phyloP scores from a whole-genome alignment of 2,113 vertebrate genomes.

The Salvator merianae region DNA sequence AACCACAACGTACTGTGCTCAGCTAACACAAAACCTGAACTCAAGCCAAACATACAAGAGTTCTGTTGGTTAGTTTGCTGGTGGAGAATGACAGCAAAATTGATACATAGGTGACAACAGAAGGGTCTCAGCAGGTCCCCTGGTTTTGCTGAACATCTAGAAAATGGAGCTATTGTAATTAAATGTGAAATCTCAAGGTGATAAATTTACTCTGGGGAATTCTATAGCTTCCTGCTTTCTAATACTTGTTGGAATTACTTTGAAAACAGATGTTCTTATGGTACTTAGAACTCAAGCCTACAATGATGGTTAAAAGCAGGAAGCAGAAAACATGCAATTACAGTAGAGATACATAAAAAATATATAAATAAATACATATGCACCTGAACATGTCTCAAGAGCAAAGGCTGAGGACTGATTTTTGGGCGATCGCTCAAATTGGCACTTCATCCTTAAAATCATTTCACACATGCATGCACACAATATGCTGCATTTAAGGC shows the following conservation, averaged over 20 bases:
- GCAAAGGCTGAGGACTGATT: constrained; percentile 10
- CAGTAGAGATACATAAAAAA: constrained; percentile 5
- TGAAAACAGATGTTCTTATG: constrained; percentile 54
- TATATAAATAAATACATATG: constrained; percentile 13
- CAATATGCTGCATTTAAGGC: constrained; percentile 39
- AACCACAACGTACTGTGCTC: constrained; percentile 11
- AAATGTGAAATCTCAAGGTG: constrained; percentile 25
- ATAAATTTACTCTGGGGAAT: constrained; percentile 27
- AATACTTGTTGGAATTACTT: constrained; percentile 32
- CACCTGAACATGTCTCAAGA: constrained; percentile 11
- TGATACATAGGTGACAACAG: constrained; percentile 25
- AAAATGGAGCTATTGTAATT: background rate
- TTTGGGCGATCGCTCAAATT: constrained; percentile 42
- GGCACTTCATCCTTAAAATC: constrained; percentile 45
- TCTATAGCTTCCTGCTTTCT: constrained; percentile 27
- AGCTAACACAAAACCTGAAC: background rate
- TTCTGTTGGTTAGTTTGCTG: background rate
- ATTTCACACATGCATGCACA: constrained; percentile 14
- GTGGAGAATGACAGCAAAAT: constrained; percentile 20
- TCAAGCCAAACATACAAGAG: background rate
- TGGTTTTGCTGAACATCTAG: constrained; percentile 25
- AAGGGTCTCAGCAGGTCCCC: constrained; percentile 23
- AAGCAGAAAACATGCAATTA: constrained; percentile 19
- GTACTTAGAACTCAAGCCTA: constrained; percentile 25
- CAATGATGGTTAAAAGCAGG: constrained; percentile 40